These are phyloP conservation scores for Cuculus canorus DNA, from an alignment of 2,797 vertebrate genomes.

Conservation along the genomic window DNA sequence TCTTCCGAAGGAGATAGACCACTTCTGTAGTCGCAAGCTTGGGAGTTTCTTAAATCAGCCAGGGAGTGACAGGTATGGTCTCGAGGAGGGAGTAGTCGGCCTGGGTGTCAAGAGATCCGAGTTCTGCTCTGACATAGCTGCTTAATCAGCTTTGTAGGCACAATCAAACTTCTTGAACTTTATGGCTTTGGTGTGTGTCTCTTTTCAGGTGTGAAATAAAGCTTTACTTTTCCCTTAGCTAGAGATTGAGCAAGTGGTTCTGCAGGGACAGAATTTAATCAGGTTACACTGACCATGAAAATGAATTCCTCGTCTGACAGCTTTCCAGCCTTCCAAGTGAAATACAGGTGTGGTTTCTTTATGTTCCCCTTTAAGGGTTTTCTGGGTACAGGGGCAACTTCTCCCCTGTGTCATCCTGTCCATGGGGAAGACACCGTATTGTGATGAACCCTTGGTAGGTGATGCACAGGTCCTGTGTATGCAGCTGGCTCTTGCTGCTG, in stretches of 20 bases:
- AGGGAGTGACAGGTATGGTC: background rate
- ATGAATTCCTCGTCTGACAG: background rate
- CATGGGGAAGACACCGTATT: rapidly evolving
- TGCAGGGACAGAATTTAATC: background rate
- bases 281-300: background rate
- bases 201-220: background rate
- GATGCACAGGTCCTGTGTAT: rapidly evolving
- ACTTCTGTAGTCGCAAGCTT: background rate
- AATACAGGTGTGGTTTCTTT: background rate
- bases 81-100: background rate
- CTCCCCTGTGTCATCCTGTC: background rate
- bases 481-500: background rate
- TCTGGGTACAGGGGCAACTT: rapidly evolving
- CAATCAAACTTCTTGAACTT: background rate
- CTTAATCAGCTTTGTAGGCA: background rate
- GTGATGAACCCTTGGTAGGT: background rate
- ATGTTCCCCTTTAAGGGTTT: background rate
- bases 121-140: background rate
- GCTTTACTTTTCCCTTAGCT: background rate
- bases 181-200: background rate
- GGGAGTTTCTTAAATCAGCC: background rate
- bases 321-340: background rate
- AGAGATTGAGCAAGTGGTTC: background rate
- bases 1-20: background rate
- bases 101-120: background rate